These are phyloP conservation scores for Halichondria panicea DNA, from an alignment of 37 sponge, comb jelly and placozoan species.

Conservation along the genomic window DNA sequence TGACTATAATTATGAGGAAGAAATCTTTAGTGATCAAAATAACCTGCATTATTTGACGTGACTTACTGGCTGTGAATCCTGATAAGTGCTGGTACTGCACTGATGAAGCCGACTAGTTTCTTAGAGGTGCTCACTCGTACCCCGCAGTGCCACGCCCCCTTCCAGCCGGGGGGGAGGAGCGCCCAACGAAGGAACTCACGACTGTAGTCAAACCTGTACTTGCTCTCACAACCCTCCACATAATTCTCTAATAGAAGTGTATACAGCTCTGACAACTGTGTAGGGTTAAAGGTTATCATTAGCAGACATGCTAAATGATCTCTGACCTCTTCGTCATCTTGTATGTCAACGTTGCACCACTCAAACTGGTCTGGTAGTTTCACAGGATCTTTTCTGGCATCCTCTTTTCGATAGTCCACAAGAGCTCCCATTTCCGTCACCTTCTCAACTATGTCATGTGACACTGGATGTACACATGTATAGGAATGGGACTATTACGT, in stretches of 20 bases:
- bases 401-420: constrained; percentile 76
- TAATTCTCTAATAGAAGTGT: constrained; percentile 85
- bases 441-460: constrained; percentile 65
- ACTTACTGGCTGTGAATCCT: constrained; percentile 73
- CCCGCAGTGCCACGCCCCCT: constrained; percentile 83
- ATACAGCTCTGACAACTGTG: constrained; percentile 49
- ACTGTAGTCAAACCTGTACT: constrained; percentile 97
- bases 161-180: constrained; percentile 86
- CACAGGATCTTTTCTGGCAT: constrained; percentile 70
- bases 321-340: constrained; percentile 47
- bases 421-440: constrained; percentile 79
- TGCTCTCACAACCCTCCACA: constrained; percentile 98
- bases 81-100: constrained; percentile 92
- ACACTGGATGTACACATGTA: too few relatives aligned
- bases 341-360: constrained; percentile 76
- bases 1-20: too few relatives aligned
- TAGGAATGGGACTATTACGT: too few relatives aligned
- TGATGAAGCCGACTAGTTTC: constrained; percentile 97
- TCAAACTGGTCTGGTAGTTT: constrained; percentile 72
- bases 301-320: too few relatives aligned
- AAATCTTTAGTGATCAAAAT: too few relatives aligned
- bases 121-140: constrained; percentile 76
- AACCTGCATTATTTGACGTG: neutral
- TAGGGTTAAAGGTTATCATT: neutral
- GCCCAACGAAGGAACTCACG: constrained; percentile 93